Base-by-base conservation (phyloP, 2,113 vertebrate genomes). In the Irena cyanogastra region DNA sequence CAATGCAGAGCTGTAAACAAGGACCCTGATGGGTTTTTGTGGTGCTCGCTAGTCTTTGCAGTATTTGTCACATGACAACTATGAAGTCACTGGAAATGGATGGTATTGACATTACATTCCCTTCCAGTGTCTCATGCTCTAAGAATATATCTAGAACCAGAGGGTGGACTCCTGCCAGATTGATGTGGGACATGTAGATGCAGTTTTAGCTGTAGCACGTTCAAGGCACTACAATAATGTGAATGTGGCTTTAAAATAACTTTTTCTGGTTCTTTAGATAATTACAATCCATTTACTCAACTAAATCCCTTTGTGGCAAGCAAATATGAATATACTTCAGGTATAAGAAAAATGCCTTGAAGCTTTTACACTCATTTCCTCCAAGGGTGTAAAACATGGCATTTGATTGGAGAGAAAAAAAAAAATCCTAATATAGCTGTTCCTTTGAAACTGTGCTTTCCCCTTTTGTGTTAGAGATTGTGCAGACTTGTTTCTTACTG, bases 201-300 rank as follows among this genome's bases (percentile, higher is more conserved):
- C 9, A 37, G 23, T 63, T 91, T 72, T 70, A 93, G 42, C 33
- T 65, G 15, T 77, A 93, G 79, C 72, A 59, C 24, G 1, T 16
- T 52, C 30, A 47, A 52, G 13, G 56, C 20, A 2, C 57, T 94
- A 10, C 0, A 0, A 9, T 68, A 54, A 82, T 30, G 31, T 81
- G 82, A 77, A 77, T 30, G 24, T 83, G 33, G 45, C 21, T 92
- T 95, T 94, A 91, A 92, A 95, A 91, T 91, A 83, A 93, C 87
- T 97, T 95, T 98, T 93, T 98, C 92, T 98, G 95, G 79, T 98
- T 98, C 98, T 98, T 96, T 98, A 99, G 98, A 99, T 99, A 98
- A 95, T 98, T 98, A 98, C 98, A 99, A 98, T 98, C 98, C 98
- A 93, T 98, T 99, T 98, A 98, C 96, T 98, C 98, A 98, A 95